Evolutionary conservation across 2,113 vertebrate species (phyloP).

Genomic region (Pristiophorus japonicus): DNA sequence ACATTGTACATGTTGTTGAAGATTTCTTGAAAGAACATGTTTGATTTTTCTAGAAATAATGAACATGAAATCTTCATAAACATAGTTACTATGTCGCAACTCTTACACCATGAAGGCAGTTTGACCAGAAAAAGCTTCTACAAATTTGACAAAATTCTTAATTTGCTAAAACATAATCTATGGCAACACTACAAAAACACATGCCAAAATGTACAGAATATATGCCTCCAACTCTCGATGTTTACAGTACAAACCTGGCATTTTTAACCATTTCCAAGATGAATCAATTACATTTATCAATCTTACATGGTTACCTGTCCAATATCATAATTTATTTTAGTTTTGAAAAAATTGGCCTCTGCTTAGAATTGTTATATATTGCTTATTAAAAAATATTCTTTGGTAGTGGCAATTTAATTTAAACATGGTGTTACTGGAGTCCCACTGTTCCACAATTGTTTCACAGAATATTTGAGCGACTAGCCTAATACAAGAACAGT

Average conservation of each 20-base stretch:
- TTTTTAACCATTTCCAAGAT: constrained; percentile 35
- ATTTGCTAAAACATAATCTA: constrained; percentile 22
- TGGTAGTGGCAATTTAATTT: constrained; percentile 15
- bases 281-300: constrained; percentile 13
- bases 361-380: background rate
- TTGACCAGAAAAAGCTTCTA: background rate
- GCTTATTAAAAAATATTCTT: constrained; percentile 28
- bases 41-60: background rate
- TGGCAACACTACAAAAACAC: background rate
- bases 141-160: constrained; percentile 11
- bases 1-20: background rate
- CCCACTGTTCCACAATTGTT: background rate
- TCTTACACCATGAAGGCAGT: background rate
- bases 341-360: constrained; percentile 6
- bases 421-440: background rate
- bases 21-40: background rate
- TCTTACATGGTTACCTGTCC: background rate
- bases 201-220: constrained; percentile 32
- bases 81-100: background rate
- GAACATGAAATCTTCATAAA: background rate
- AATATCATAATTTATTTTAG: background rate
- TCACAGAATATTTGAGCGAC: background rate
- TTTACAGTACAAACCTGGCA: constrained; percentile 23
- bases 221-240: background rate
- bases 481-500: background rate